Evolutionary conservation across 2,888 invertebrate genomes (phyloP).

Genomic region (Acronicta leporina): DNA sequence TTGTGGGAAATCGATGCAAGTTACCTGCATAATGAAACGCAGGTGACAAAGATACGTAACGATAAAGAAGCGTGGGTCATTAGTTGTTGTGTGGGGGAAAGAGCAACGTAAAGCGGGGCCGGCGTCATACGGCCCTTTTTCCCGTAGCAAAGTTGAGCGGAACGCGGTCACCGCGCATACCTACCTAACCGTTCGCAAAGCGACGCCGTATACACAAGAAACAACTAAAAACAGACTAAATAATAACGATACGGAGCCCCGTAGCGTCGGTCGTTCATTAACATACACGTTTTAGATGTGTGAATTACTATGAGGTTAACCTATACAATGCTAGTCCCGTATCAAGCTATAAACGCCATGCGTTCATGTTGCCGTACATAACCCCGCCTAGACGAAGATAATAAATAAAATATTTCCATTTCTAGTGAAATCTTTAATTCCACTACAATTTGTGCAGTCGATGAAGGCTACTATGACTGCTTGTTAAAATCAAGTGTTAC

Average conservation of each 20-base stretch:
- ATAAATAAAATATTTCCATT: constrained; percentile 53
- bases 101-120: constrained; percentile 76
- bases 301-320: constrained; percentile 42
- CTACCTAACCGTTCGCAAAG: constrained; percentile 68
- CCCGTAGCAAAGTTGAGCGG: constrained; percentile 76
- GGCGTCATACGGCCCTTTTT: constrained; percentile 79
- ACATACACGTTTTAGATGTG: constrained; percentile 42
- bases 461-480: constrained; percentile 29
- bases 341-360: constrained; percentile 55
- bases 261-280: constrained; percentile 43
- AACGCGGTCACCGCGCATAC: constrained; percentile 83
- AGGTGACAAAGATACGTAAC: constrained; percentile 84
- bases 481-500: constrained; percentile 51
- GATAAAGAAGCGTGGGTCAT: constrained; percentile 86
- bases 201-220: constrained; percentile 65
- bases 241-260: constrained; percentile 47
- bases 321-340: constrained; percentile 36
- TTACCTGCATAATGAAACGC: constrained; percentile 74
- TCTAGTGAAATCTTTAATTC: constrained; percentile 51
- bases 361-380: constrained; percentile 63
- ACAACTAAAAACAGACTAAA: constrained; percentile 66
- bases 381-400: constrained; percentile 67
- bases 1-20: constrained; percentile 65
- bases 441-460: constrained; percentile 56
- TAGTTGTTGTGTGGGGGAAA: constrained; percentile 77